Evolutionary conservation across 30 jellyfish, hydroid and myxozoan genomes (phyloP).

Genomic region (Calvadosia cruxmelitensis): DNA sequence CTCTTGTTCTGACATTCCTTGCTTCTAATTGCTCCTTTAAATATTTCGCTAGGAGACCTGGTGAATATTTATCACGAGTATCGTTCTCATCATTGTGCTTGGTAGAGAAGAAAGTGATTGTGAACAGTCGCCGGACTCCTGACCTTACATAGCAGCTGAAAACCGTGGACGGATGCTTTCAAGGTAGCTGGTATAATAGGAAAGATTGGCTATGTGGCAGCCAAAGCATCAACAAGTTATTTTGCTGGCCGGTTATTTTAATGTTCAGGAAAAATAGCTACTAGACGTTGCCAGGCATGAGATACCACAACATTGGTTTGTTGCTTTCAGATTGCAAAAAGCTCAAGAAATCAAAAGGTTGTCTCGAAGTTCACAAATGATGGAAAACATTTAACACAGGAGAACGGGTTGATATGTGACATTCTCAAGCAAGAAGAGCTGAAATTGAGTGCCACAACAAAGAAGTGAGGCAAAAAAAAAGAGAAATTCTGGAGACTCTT

Average conservation of each 20-base stretch:
- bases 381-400: slow-evolving; percentile 19
- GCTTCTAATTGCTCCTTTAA: too few species aligned
- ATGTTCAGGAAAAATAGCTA: slow-evolving; percentile 19
- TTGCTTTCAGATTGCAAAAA: slow-evolving; percentile 19
- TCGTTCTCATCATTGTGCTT: too few species aligned
- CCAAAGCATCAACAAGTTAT: slow-evolving; percentile 10
- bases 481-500: slow-evolving; percentile 15
- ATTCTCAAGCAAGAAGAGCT: slow-evolving; percentile 20
- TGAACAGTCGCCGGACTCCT: too few species aligned
- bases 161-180: slow-evolving; percentile 9
- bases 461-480: slow-evolving; percentile 25
- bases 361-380: slow-evolving; percentile 7
- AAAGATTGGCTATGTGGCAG: too few species aligned
- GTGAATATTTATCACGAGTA: too few species aligned
- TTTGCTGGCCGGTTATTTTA: slow-evolving; percentile 37
- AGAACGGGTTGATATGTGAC: slow-evolving; percentile 17
- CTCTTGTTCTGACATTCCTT: too few species aligned
- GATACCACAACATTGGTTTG: slow-evolving; percentile 11
- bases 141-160: too few species aligned
- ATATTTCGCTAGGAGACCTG: too few species aligned
- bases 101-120: too few species aligned
- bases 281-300: slow-evolving; percentile 27
- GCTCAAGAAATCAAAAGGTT: slow-evolving; percentile 27
- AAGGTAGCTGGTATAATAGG: slow-evolving; percentile 14
- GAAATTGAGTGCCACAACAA: slow-evolving; percentile 37